Conservation (phyloP, 2,888 invertebrate species). For the Nezara viridula region DNA sequence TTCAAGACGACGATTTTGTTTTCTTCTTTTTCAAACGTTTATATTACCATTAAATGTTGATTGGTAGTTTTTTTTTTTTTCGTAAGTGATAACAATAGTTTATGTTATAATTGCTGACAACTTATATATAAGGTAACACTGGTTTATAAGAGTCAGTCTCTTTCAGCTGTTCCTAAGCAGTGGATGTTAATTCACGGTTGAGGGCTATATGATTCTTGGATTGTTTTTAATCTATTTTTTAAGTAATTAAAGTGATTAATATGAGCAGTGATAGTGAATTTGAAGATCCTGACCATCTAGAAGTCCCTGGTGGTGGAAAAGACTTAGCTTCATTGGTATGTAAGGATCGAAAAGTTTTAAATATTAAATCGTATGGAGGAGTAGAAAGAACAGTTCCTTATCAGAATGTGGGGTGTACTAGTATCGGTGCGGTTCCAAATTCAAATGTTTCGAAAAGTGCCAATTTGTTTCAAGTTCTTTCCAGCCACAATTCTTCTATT, state of each 20-base stretch:
- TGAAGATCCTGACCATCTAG: conserved; percentile 87
- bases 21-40: neutral
- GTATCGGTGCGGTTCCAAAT: neutral
- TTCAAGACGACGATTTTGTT: neutral
- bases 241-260: neutral
- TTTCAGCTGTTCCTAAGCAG: conserved; percentile 11
- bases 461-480: neutral
- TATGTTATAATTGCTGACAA: neutral
- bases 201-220: neutral
- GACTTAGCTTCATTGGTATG: conserved; percentile 57
- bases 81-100: neutral
- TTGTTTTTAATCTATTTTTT: neutral
- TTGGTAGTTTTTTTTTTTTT: neutral
- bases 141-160: neutral
- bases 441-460: neutral
- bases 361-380: neutral
- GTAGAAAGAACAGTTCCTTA: neutral
- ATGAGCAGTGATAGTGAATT: conserved; percentile 66
- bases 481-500: neutral
- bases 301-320: conserved; percentile 82
- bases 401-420: neutral
- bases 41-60: neutral
- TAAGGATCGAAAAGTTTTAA: conserved; percentile 19
- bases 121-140: neutral
- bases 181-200: neutral